Base-by-base conservation (phyloP, 2,888 invertebrate species). In the Phaonia tiefii region DNA sequence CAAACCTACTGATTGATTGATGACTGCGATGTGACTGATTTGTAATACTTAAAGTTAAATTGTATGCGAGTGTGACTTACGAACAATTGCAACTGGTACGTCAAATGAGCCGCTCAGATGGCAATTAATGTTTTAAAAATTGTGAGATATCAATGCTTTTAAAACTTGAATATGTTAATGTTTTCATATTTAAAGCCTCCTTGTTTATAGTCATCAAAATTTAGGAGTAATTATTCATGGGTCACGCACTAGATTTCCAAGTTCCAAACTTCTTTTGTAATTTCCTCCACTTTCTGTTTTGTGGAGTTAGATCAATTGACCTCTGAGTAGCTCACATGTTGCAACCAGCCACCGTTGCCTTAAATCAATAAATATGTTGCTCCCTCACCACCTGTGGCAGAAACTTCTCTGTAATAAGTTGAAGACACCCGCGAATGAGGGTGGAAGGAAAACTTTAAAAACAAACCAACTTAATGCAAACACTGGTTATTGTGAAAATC, bases 311-410 rank as follows among this genome's bases (percentile, higher is more conserved):
- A n/a, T n/a, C n/a, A n/a, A n/a, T n/a, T n/a, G n/a, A n/a, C n/a
- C n/a, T n/a, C n/a, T n/a, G n/a, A n/a, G n/a, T n/a, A n/a, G n/a
- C n/a, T n/a, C n/a, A n/a, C n/a, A n/a, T n/a, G n/a, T n/a, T n/a
- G n/a, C n/a, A n/a, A 37, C 20, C 63, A 39, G 17, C 63, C 26
- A 67, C 71, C 54, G 67, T 60, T 42, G 42, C 71, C 15, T 46
- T 67, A 42, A 72, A 75, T 75, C 54, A 60, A 78, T 75, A 78
- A 77, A 65, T 63, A 25, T 31, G 49, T 71, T 15, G 25, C 58
- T 69, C 39, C 20, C 60, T n/a, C 11, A 10, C 13, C 13, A 1
- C 54, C 17, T 13, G 2, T 37, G 58, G 8, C 1, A n/a, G 15
- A 15, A 4, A n/a, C n/a, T 4, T 3, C 8, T 56, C 31, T 15